Percentiles rank a stretch among this genome's conserved stretches.
Conservation (phyloP, 2,113 vertebrate species). For the Hemicordylus capensis region DNA sequence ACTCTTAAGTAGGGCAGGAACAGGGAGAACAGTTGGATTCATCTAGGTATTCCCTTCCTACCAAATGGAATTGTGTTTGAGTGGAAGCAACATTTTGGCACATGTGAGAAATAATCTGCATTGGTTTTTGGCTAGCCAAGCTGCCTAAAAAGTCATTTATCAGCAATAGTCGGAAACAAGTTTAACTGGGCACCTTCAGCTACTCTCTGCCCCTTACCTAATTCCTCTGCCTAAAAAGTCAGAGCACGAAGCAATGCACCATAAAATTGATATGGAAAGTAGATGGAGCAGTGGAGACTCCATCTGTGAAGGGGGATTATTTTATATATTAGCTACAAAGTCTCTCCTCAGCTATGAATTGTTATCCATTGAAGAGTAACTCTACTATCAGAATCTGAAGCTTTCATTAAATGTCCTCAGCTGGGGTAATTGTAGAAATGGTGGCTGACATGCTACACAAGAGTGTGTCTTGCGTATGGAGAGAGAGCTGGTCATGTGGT, state of each 20-base stretch:
- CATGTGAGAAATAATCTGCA: neutral
- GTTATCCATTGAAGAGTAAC: neutral
- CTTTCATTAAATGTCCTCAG: neutral
- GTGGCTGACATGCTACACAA: too few relatives aligned
- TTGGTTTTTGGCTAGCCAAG: neutral
- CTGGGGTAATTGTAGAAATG: too few relatives aligned
- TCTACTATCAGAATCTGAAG: neutral
- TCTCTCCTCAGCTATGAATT: too few relatives aligned
- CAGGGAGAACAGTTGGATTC: too few relatives aligned
- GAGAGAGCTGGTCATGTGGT: too few relatives aligned
- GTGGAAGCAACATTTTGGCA: neutral
- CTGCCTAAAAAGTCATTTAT: neutral
- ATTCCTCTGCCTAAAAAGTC: neutral
- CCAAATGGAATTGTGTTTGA: too few relatives aligned
- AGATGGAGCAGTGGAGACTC: neutral
- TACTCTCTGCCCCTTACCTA: neutral
- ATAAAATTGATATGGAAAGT: neutral
- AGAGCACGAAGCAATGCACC: neutral
- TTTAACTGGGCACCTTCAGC: neutral
- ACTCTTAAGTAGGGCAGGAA: too few relatives aligned
- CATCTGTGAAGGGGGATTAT: neutral
- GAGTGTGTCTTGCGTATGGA: too few relatives aligned
- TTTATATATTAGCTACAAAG: too few relatives aligned
- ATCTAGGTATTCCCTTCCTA: too few relatives aligned
- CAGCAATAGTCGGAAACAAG: neutral